Evolutionary conservation across 2,888 invertebrate species (phyloP), one percentile per base, ranked within the genome.

Genomic region (Athalia circularis): DNA sequence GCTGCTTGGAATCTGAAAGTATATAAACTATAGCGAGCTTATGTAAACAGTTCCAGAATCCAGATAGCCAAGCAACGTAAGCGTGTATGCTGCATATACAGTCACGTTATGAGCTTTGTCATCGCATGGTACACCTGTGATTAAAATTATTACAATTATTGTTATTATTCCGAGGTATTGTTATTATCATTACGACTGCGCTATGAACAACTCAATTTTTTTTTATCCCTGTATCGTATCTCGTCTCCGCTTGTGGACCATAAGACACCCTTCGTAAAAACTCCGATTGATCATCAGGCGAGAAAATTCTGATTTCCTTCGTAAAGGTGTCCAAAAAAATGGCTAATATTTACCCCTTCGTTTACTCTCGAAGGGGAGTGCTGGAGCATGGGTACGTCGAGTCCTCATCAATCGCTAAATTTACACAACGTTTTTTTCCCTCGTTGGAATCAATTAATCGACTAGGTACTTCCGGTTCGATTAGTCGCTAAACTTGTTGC

Each of bases 401-500:
- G 29, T 1, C n/a, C 59, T 45, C 50, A 61, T 62, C 75, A 75
- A 62, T 64, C n/a, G 62, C 13, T 48, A 47, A 75, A 64, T 75
- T 64, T 50, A 62, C 75, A 64, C 62, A 64, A 29, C 75, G 50
- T 61, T 64, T 62, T 72, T 62, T 62, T 11, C 48, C 75, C 47
- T 8, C 48, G 75, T 50, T 50, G 5, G 45, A 75, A 75, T 75
- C 75, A 75, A 75, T 72, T 45, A 72, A 72, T 72, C 61, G 75
- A 75, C 75, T 75, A 52, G 75, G 62, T 61, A 62, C 64, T 62
- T 47, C 75, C 75, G 75, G 43, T 75, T 75, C 62, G 75, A 75
- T 75, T 64, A 75, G 62, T 75, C 75, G 75, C 50, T 75, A 50
- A 75, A 75, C 75, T 75, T 75, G 75, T 75, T 75, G 75, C 75